phyloP scores from a whole-genome alignment of 2,888 invertebrate species.

The Drosophila koepferae region DNA sequence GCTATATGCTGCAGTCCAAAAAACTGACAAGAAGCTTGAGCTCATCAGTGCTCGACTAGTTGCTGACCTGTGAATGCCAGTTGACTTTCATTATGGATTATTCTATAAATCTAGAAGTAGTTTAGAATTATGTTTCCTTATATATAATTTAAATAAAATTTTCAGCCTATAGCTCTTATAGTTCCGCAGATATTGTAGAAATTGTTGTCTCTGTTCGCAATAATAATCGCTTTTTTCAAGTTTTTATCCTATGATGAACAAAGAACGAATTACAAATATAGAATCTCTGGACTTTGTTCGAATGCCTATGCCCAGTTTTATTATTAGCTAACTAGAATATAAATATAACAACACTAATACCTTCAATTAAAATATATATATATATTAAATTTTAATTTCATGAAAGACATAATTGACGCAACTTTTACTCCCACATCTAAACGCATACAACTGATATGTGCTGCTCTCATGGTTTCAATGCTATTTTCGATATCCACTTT shows the following conservation, averaged over 20 bases:
- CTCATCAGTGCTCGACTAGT: not conserved
- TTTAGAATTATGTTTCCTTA: not conserved
- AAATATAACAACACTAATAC: no score
- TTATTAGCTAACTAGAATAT: no score
- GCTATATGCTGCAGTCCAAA: conserved; percentile 18
- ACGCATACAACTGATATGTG: not conserved
- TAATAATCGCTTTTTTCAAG: no score
- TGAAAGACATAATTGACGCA: not conserved
- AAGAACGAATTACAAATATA: no score
- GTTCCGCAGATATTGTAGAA: no score
- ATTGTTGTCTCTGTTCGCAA: not conserved
- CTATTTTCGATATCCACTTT: not conserved
- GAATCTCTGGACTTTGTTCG: no score
- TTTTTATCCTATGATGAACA: no score
- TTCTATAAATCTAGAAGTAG: no score
- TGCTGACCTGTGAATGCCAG: conserved; percentile 1
- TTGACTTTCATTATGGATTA: not conserved
- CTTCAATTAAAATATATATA: no score
- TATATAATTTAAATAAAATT: no score
- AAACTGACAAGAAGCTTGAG: not conserved
- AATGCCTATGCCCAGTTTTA: no score
- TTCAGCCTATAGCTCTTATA: not conserved
- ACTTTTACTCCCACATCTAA: not conserved
- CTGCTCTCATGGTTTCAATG: not conserved
- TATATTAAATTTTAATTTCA: not conserved